These are phyloP conservation scores for Caenorhabditis wallacei DNA, from an alignment of 2,888 invertebrate genomes.

Conservation along the genomic window DNA sequence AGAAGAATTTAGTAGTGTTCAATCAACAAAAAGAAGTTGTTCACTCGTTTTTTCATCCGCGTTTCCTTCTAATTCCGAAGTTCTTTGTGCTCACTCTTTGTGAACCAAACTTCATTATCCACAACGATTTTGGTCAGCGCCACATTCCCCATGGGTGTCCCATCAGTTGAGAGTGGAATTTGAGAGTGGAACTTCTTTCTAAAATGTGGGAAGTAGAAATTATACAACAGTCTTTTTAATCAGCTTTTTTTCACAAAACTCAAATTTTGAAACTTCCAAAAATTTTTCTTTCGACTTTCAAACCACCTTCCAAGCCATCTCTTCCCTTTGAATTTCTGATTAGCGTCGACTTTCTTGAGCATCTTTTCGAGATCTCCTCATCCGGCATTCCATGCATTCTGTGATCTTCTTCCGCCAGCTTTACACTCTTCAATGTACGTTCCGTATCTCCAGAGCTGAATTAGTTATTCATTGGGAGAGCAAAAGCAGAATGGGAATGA, in stretches of 20 bases:
- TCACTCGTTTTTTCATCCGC: neutral
- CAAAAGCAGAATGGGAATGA: slow-evolving; percentile 45
- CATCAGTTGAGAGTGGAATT: slow-evolving; percentile 21
- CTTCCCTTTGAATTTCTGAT: slow-evolving; percentile 45
- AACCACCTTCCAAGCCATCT: neutral
- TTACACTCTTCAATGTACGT: slow-evolving; percentile 48
- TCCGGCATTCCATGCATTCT: slow-evolving; percentile 61
- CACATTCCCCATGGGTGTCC: slow-evolving; percentile 56
- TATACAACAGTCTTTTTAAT: no score
- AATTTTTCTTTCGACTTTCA: neutral
- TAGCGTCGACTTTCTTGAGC: neutral
- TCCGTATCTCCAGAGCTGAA: slow-evolving; percentile 55
- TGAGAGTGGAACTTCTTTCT: neutral
- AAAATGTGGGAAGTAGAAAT: no score
- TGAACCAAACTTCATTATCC: slow-evolving; percentile 60
- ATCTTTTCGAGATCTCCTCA: slow-evolving; percentile 50
- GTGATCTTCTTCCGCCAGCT: slow-evolving; percentile 54
- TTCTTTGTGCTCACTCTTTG: slow-evolving; percentile 63
- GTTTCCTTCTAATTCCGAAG: slow-evolving; percentile 41
- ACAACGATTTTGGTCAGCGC: slow-evolving; percentile 54
- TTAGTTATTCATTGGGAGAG: slow-evolving; percentile 62
- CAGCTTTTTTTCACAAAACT: no score
- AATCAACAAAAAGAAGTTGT: slow-evolving; percentile 48
- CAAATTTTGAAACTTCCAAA: no score
- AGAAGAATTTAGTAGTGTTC: slow-evolving; percentile 10